Percentiles rank a stretch among this genome's conserved stretches.
Evolutionary conservation across 2,113 vertebrate species (phyloP).

Genomic region (Raja brachyura): DNA sequence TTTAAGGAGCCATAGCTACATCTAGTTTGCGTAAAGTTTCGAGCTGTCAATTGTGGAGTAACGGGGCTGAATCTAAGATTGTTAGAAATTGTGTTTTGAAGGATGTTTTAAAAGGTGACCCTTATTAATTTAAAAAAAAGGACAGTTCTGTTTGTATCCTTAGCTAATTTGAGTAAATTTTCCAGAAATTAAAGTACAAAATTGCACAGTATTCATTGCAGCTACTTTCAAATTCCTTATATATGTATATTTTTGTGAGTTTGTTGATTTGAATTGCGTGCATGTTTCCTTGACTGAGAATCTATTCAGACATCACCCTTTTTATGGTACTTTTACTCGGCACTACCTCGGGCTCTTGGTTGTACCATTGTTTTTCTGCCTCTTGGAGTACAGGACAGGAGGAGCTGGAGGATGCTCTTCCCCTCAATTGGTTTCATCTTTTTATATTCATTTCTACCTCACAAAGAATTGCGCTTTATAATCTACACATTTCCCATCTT

Average conservation of each 20-base stretch:
- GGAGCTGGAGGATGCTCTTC: conserved; percentile 62
- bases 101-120: neutral
- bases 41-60: neutral
- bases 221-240: neutral
- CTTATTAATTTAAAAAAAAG: neutral
- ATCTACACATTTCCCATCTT: conserved; percentile 83
- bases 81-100: neutral
- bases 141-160: neutral
- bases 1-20: neutral
- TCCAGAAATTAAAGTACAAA: neutral
- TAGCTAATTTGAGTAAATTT: neutral
- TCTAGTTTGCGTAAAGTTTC: neutral
- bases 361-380: conserved; percentile 75
- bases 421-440: conserved; percentile 73
- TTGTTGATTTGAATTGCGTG: neutral
- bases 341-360: conserved; percentile 78
- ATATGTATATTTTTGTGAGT: neutral
- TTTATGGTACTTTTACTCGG: conserved; percentile 95
- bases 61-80: neutral
- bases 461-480: conserved; percentile 93
- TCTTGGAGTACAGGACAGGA: conserved; percentile 69
- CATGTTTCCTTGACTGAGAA: conserved; percentile 64
- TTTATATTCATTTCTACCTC: conserved; percentile 82
- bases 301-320: conserved; percentile 72
- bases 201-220: neutral